These are phyloP conservation scores for Arctia plantaginis DNA, from an alignment of 2,888 invertebrate species.

Conservation along the genomic window DNA sequence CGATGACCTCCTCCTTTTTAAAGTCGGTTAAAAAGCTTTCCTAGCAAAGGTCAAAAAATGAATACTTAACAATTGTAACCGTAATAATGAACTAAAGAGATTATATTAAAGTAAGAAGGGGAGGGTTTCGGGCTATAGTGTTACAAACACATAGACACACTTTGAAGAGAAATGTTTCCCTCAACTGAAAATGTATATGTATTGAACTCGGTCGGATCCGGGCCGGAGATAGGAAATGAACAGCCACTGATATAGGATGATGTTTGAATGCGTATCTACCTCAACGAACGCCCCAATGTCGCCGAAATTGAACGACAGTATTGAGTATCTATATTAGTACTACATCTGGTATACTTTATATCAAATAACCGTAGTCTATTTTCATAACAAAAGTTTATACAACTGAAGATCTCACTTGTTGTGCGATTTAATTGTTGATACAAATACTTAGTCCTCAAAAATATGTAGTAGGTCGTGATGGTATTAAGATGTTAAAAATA, in stretches of 20 bases:
- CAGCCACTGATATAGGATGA: conserved; percentile 14
- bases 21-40: background rate
- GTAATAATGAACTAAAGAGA: background rate
- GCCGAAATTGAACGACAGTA: conserved; percentile 1
- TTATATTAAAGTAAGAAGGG: too few species aligned
- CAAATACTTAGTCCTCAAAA: background rate
- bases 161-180: background rate
- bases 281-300: conserved; percentile 8
- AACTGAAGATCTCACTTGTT: background rate
- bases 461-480: too few species aligned
- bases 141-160: background rate
- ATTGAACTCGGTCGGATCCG: conserved; percentile 13
- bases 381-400: background rate
- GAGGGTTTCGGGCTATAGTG: background rate
- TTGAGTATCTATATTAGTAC: background rate
- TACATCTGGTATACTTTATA: background rate
- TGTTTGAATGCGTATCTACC: conserved; percentile 16
- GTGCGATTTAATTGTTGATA: background rate
- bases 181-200: conserved; percentile 2
- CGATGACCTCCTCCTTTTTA: too few species aligned
- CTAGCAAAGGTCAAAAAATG: background rate
- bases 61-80: background rate
- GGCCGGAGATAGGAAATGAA: conserved; percentile 13
- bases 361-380: background rate
- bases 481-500: too few species aligned